A percentile compares a stretch with the other conserved stretches of the same genome.
Evolutionary conservation across 2,113 vertebrate species (phyloP).

Genomic region (Corythornis madagascariensis): DNA sequence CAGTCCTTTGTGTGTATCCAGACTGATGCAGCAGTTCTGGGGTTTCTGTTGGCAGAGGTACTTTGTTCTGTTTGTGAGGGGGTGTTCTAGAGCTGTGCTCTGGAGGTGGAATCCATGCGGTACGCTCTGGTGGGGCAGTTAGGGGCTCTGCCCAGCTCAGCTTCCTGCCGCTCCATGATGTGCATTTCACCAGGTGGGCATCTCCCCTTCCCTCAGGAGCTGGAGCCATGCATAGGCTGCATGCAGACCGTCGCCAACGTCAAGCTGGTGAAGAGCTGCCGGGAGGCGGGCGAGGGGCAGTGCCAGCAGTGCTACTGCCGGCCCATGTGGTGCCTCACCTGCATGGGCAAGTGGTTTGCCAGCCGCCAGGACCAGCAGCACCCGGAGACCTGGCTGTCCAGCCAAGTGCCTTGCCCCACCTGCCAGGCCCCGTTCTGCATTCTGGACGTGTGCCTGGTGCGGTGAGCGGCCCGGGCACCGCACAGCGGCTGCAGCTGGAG

Average conservation of each 20-base stretch:
- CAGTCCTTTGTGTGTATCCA: background rate
- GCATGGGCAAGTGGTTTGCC: conserved; percentile 96
- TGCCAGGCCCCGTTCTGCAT: conserved; percentile 93
- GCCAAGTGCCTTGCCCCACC: conserved; percentile 91
- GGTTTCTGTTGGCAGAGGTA: background rate
- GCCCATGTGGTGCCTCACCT: conserved; percentile 96
- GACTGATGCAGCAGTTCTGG: background rate
- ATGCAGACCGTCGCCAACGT: conserved; percentile 88
- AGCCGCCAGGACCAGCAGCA: conserved; percentile 92
- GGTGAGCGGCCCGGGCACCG: too few relatives aligned
- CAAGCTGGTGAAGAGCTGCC: conserved; percentile 88
- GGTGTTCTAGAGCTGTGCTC: background rate
- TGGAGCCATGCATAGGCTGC: conserved; percentile 91
- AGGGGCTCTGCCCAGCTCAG: background rate
- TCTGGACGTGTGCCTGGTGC: conserved; percentile 83
- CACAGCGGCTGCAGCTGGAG: too few relatives aligned
- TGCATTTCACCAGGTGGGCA: too few relatives aligned
- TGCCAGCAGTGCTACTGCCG: conserved; percentile 92
- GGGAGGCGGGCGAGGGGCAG: conserved; percentile 71
- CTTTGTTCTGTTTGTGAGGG: background rate
- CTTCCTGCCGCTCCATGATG: background rate
- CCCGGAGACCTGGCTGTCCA: conserved; percentile 93
- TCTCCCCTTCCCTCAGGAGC: conserved; percentile 74
- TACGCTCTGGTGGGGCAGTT: background rate
- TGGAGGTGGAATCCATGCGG: background rate